Evolutionary conservation across 2,113 vertebrate genomes (phyloP).

Genomic region (Oreotrochilus melanogaster): DNA sequence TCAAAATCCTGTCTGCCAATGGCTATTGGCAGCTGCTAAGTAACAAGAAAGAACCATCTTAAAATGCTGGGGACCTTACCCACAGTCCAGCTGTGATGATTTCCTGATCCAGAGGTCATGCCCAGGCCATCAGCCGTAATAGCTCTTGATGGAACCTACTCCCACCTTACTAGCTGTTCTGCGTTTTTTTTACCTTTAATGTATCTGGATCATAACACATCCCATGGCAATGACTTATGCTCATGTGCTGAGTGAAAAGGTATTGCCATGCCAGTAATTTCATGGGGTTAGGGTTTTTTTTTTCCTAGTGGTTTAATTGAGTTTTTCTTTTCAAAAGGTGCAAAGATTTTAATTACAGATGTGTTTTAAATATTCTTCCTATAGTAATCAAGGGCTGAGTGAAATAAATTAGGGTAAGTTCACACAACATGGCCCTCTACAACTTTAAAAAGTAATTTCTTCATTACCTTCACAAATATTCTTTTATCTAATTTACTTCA

Average conservation of each 20-base stretch:
- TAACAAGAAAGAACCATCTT: too few species aligned
- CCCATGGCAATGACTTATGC: not conserved
- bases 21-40: not conserved
- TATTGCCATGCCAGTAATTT: not conserved
- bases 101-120: not conserved
- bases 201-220: not conserved
- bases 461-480: not conserved
- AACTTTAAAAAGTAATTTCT: not conserved
- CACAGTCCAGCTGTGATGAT: not conserved
- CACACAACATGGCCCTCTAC: not conserved
- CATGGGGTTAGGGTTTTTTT: not conserved
- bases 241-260: not conserved
- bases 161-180: accelerated
- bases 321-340: not conserved
- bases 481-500: not conserved
- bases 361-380: not conserved
- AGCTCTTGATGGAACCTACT: not conserved
- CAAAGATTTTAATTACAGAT: not conserved
- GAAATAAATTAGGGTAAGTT: not conserved
- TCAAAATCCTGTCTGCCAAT: not conserved
- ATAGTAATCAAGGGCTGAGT: not conserved
- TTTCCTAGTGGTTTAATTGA: not conserved
- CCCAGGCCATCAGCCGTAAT: not conserved
- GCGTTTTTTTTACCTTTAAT: not conserved
- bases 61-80: not conserved